These are phyloP conservation scores for Taeniopygia guttata DNA, from an alignment of 2,797 vertebrate species.

Conservation along the genomic window DNA sequence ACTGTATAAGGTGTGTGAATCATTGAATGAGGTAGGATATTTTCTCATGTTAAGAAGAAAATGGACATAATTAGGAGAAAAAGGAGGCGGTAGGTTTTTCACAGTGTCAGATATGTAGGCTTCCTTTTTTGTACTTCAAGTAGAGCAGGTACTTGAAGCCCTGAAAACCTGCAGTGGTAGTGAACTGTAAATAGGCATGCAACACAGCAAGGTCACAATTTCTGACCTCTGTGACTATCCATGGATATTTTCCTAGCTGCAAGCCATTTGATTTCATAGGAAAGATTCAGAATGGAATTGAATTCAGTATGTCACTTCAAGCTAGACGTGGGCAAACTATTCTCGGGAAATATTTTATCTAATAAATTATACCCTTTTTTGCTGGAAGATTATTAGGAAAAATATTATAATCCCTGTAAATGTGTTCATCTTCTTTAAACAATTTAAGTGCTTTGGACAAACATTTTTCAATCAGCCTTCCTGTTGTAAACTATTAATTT, in stretches of 20 bases:
- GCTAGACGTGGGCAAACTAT: background rate
- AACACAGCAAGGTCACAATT: conserved; percentile 16
- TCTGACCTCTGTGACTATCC: conserved; percentile 36
- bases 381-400: background rate
- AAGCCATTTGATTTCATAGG: conserved; percentile 11
- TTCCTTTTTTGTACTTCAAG: background rate
- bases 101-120: background rate
- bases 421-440: background rate
- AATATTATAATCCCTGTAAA: background rate
- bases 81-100: background rate
- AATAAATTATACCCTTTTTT: background rate
- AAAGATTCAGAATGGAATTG: background rate
- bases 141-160: conserved; percentile 8
- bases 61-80: background rate
- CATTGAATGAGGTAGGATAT: conserved; percentile 8
- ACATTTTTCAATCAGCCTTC: background rate
- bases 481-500: background rate
- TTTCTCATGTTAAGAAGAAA: conserved; percentile 49
- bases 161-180: conserved; percentile 3
- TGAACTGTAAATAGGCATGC: conserved; percentile 4
- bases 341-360: conserved; percentile 2
- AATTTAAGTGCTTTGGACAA: background rate
- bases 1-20: background rate
- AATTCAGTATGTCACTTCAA: conserved; percentile 19
- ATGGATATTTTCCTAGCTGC: background rate